Evolutionary conservation across 2,888 invertebrate genomes (phyloP).

Genomic region (Latheticus oryzae): DNA sequence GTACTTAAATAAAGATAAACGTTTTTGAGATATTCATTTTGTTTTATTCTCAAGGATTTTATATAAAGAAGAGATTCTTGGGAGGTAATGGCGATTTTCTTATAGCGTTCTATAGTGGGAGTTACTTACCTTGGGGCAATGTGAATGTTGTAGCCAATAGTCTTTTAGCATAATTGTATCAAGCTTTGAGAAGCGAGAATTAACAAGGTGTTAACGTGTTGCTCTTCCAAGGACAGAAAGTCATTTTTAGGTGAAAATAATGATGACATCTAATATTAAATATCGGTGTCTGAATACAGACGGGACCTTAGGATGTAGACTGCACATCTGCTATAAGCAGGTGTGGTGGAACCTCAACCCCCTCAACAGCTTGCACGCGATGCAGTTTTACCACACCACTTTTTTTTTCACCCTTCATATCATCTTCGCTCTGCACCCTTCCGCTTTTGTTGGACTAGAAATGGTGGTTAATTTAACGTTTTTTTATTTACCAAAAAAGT

Average conservation of each 20-base stretch:
- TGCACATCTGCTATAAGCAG: slow-evolving; percentile 56
- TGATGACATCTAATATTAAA: slow-evolving; percentile 14
- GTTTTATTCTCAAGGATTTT: too few species aligned
- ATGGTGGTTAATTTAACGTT: slow-evolving; percentile 23
- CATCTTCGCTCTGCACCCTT: slow-evolving; percentile 40
- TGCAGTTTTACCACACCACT: slow-evolving; percentile 38
- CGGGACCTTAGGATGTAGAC: slow-evolving; percentile 36
- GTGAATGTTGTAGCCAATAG: slow-evolving; percentile 44
- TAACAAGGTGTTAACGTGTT: too few species aligned
- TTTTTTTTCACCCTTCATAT: slow-evolving; percentile 40
- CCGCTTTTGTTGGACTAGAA: slow-evolving; percentile 31
- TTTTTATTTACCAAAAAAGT: slow-evolving; percentile 13
- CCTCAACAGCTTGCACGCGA: slow-evolving; percentile 61
- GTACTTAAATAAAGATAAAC: too few species aligned
- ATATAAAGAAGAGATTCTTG: slow-evolving; percentile 4
- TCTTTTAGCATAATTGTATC: slow-evolving; percentile 1
- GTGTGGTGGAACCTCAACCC: slow-evolving; percentile 62
- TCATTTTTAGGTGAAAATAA: slow-evolving; percentile 18
- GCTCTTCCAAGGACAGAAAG: too few species aligned
- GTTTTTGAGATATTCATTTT: too few species aligned
- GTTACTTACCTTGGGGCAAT: slow-evolving; percentile 46
- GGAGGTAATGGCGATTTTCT: too few species aligned
- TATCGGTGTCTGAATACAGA: slow-evolving; percentile 29
- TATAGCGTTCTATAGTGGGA: too few species aligned
- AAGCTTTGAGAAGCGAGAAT: too few species aligned